A percentile compares a stretch with the other conserved stretches of the same genome.
Conservation (phyloP, 1,140 invertebrate genomes). For the Harlomillsia oculata region DNA sequence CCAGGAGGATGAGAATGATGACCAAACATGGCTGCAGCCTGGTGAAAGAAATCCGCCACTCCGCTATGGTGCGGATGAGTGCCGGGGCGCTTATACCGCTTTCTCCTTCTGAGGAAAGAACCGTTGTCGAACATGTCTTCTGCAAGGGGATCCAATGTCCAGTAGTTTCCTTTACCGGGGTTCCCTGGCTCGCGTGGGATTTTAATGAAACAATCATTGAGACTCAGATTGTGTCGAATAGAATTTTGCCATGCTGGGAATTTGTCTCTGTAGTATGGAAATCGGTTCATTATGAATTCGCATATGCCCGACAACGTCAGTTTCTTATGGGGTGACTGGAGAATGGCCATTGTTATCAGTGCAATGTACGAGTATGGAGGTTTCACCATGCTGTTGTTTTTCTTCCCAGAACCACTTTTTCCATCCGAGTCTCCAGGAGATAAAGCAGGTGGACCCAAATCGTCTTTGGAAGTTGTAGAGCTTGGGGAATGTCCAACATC, state of each 20-base stretch:
- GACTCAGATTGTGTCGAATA: constrained; percentile 89
- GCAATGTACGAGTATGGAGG: constrained; percentile 97
- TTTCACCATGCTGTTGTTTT: constrained; percentile 57
- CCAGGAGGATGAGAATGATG: constrained; percentile 21
- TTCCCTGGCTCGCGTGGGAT: constrained; percentile 95
- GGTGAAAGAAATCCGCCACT: constrained; percentile 38
- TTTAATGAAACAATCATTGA: constrained; percentile 99
- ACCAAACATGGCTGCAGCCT: constrained; percentile 35
- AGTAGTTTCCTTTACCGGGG: constrained; percentile 53
- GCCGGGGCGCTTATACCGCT: constrained; percentile 70
- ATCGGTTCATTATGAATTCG: constrained; percentile 97
- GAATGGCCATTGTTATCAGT: constrained; percentile 93
- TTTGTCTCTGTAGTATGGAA: constrained; percentile 91
- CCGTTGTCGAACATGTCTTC: constrained; percentile 99
- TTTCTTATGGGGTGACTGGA: constrained; percentile 94
- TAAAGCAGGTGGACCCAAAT: constrained; percentile 5
- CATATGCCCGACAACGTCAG: constrained; percentile 94
- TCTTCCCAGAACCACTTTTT: constrained; percentile 20
- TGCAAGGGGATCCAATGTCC: constrained; percentile 72
- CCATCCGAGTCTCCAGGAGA: not conserved
- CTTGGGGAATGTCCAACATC: constrained; percentile 14
- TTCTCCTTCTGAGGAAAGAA: constrained; percentile 84
- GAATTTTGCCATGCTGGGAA: constrained; percentile 95
- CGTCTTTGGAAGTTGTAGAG: constrained; percentile 9
- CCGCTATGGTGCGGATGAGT: constrained; percentile 42